Base-by-base conservation (phyloP, 1,140 invertebrate species). In the Conus ventricosus region DNA sequence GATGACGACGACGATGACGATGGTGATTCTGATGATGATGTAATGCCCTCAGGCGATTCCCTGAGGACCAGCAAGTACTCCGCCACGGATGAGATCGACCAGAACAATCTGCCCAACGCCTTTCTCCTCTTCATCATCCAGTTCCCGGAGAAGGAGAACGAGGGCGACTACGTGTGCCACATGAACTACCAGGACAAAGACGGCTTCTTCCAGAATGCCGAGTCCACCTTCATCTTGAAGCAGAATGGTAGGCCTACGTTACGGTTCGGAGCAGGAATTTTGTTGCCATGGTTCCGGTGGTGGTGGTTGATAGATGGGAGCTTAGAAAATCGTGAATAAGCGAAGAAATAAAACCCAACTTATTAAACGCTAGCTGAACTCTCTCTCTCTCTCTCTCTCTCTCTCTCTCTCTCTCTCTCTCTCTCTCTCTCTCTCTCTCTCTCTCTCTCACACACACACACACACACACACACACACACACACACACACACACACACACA, bases 11-110 rank as follows among this genome's bases (percentile, higher is more conserved):
- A 63, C 17, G 17, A 63, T 63, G 60, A 11, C 60, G 4, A 63
- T 63, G 60, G 1, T 63, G 11, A 63, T 63, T 11, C 10, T 63
- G 60, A 63, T 20, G 60, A 63, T 13, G 17, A 63, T 63, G 60
- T 20, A 63, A 63, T 20, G 60, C 39, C 39, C 39, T 39, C 39
- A 84, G 82, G 27, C 11, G 82, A 84, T 4, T 20, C 53, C 8
- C n/a, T 84, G 82, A 60, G 57, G n/a, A 60, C 55, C 5, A 84
- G 57, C 82, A 84, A 84, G 55, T 84, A 84, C 82, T 84, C 82
- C 17, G 82, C 6, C 20, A 13, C 54, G 23, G 23, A 67, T 4
- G 3, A 63, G 55, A 67, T 84, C 54, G 55, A 63, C 23, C 6
- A 7, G 55, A 84, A 60, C 57, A 67, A 84, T 55, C 23, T 84